Base-by-base conservation (phyloP, 2,797 vertebrate genomes). In the Acanthopagrus latus region DNA sequence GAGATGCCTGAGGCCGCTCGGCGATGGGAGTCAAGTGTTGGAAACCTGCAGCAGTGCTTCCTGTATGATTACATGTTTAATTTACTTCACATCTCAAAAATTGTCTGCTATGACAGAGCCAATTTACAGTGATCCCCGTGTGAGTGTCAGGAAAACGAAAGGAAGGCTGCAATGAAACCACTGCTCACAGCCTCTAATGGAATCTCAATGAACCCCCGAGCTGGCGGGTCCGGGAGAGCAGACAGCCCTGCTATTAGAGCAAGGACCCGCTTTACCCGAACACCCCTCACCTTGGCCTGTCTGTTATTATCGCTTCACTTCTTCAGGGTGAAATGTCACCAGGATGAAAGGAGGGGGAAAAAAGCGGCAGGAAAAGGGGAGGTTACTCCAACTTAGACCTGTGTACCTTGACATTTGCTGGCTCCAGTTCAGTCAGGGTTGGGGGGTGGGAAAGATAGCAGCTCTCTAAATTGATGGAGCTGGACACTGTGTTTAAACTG, bases 21-120 rank as follows among this genome's bases (percentile, higher is more conserved):
- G 64, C 33, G 50, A 76, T 44, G 11, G 67, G 82, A 87, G 89
- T 86, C 81, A 82, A 87, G 83, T 82, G 76, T 78, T 70, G 87
- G 57, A 76, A 89, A 83, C 60, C 71, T 16, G 75, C 41, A 7
- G 71, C 72, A 33, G 52, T 68, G 78, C 88, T 92, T 88, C 89
- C 91, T 89, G 86, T 82, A 87, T 93, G 94, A 94, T 95, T 94
- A 94, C 92, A 94, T 93, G 93, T 94, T 95, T 94, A 94, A 94
- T 94, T 94, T 94, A 94, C 93, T 94, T 93, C 92, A 90, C 91
- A 91, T 95, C 90, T 93, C 85, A 91, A 88, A 91, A 92, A 94
- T 90, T 77, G 92, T 93, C 88, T 71, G 79, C 89, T 89, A 92
- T 94, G 93, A 94, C 94, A 94, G 92, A 95, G 91, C 89, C 94